phyloP scores from a whole-genome alignment of 2,113 vertebrate species.

The Ursus arctos region DNA sequence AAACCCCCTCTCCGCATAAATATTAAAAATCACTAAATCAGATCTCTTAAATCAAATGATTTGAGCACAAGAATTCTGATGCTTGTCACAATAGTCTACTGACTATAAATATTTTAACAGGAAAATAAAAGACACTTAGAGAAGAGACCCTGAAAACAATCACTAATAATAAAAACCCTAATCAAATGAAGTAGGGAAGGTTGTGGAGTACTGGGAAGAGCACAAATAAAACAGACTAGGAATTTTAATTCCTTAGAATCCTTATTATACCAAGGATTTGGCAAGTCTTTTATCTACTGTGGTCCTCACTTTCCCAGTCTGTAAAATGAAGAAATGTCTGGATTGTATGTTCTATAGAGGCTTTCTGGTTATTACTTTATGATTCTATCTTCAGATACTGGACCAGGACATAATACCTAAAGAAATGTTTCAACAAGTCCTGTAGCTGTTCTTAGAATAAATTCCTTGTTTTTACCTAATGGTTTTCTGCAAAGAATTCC shows the following conservation, averaged over 20 bases:
- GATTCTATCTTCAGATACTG: constrained; percentile 8
- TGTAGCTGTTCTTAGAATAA: constrained; percentile 29
- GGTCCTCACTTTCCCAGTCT: not conserved
- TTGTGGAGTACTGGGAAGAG: constrained; percentile 36
- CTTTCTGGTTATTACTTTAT: not conserved
- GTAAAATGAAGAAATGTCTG: not conserved
- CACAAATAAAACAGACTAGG: not conserved
- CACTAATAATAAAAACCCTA: not conserved
- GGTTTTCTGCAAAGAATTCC: not conserved
- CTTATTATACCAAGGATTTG: not conserved
- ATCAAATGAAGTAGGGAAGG: not conserved
- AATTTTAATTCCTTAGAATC: constrained; percentile 36
- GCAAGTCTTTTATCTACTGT: not conserved
- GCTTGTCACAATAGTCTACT: not conserved
- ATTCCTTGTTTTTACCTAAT: not conserved
- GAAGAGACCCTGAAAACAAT: constrained; percentile 4
- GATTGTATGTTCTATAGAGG: not conserved
- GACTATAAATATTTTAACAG: constrained; percentile 1
- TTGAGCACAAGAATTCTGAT: constrained; percentile 39
- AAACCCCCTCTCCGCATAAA: not conserved
- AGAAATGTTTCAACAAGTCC: not conserved
- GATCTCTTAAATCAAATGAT: constrained; percentile 46
- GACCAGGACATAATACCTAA: not conserved
- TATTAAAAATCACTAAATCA: constrained; percentile 15
- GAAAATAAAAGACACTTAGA: constrained; percentile 46